phyloP scores from a whole-genome alignment of 2,888 invertebrate genomes.

The Eremobia ochroleuca region DNA sequence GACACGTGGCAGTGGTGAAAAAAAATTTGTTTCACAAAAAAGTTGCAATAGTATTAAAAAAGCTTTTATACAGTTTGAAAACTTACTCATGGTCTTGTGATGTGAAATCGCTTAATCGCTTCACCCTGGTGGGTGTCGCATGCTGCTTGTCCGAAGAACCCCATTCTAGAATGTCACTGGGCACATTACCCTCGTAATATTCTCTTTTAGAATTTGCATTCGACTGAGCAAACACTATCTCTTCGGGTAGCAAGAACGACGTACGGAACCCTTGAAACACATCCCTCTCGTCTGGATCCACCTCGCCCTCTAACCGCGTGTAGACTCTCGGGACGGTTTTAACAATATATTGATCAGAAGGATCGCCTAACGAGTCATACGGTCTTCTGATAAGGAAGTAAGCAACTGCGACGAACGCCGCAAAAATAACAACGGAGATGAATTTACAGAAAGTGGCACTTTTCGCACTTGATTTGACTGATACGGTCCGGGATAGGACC shows the following conservation, averaged over 20 bases:
- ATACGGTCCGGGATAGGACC: constrained; percentile 74
- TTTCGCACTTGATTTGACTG: constrained; percentile 78
- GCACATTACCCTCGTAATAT: constrained; percentile 76
- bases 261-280: constrained; percentile 92
- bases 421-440: constrained; percentile 71
- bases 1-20: not conserved
- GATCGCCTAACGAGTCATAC: constrained; percentile 78
- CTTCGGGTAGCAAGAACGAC: constrained; percentile 91
- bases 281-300: constrained; percentile 91
- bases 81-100: constrained; percentile 83
- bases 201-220: constrained; percentile 70
- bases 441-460: constrained; percentile 80
- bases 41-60: not conserved
- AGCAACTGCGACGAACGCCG: constrained; percentile 70
- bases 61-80: not conserved
- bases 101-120: constrained; percentile 81
- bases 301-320: constrained; percentile 79
- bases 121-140: constrained; percentile 77
- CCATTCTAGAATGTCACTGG: constrained; percentile 82
- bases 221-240: constrained; percentile 83
- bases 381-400: constrained; percentile 79
- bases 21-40: not conserved
- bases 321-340: constrained; percentile 84
- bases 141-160: constrained; percentile 68
- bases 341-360: constrained; percentile 82